Evolutionary conservation across 2,888 invertebrate genomes (phyloP), one percentile per base, ranked within the genome.

Genomic region (Serrognathus titanus): DNA sequence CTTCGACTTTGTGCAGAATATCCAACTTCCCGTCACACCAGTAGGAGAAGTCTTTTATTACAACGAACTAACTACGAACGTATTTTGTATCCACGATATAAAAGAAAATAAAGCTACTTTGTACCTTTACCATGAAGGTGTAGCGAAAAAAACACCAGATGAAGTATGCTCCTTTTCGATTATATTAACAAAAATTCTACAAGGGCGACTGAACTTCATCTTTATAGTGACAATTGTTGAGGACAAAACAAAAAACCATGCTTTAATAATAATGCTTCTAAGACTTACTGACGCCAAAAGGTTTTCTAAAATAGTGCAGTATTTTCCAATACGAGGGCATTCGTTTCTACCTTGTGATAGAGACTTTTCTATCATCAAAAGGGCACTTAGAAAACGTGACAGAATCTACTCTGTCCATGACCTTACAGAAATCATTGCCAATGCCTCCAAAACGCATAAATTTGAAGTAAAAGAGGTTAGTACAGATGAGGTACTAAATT

Each of bases 201-300:
- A n/a, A n/a, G 9, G 38, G 38, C 10, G 13, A 51, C 20, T 49
- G 53, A 61, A 39, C 41, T 65, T 8, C 60, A 57, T 45, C n/a
- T 63, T 13, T 64, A 48, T 48, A 39, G 45, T 35, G 62, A 64
- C 37, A 53, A 54, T 36, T 63, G 62, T 45, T 47, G 41, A 16
- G 60, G 61, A 3, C 63, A 63, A 53, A 65, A 64, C 53, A n/a
- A 57, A 56, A 37, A 65, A 65, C 49, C 57, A 61, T 41, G 43
- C 60, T 8, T 9, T 64, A 6, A 54, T 48, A 13, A 39, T 54
- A 20, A 45, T 63, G 16, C 48, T 52, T 37, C 11, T 54, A 36
- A 56, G 58, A 40, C 51, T 64, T 13, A 51, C 53, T 53, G 59
- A 60, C 45, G 51, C 48, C 24, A 52, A 51, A 31, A 37, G 53